Evolutionary conservation across 1,140 invertebrate species (phyloP).

Genomic region (Cotesia glomerata): DNA sequence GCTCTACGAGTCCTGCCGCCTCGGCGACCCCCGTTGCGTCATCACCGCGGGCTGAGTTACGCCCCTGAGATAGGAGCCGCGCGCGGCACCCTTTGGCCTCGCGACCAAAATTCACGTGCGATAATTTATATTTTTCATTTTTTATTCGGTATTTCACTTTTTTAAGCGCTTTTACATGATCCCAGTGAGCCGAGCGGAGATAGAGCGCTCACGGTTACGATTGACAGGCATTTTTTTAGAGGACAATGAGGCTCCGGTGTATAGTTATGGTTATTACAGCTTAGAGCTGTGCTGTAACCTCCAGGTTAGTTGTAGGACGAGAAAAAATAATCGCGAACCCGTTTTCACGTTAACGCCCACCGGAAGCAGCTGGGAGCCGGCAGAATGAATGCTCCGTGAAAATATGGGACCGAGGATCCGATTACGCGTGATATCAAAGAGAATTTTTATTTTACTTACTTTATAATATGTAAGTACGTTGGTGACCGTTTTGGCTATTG

Average conservation of each 20-base stretch:
- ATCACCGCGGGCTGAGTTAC: slow-evolving; percentile 36
- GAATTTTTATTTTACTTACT: neutral
- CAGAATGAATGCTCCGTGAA: slow-evolving; percentile 44
- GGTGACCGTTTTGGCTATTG: slow-evolving; percentile 54
- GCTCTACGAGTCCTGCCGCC: slow-evolving; percentile 37
- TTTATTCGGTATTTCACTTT: slow-evolving; percentile 2
- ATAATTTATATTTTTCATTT: slow-evolving; percentile 23
- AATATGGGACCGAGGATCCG: slow-evolving; percentile 57
- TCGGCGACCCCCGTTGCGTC: slow-evolving; percentile 40
- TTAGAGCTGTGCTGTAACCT: neutral
- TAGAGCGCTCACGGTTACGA: neutral
- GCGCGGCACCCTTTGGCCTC: slow-evolving; percentile 47
- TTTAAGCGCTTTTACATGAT: slow-evolving; percentile 15
- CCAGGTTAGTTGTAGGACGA: neutral
- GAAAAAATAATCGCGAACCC: slow-evolving; percentile 59
- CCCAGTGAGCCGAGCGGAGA: neutral
- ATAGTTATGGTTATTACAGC: neutral
- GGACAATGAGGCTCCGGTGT: slow-evolving; percentile 4
- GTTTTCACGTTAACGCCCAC: slow-evolving; percentile 62
- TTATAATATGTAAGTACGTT: slow-evolving; percentile 40
- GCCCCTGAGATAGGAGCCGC: slow-evolving; percentile 53
- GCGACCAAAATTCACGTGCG: slow-evolving; percentile 34
- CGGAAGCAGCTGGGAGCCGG: slow-evolving; percentile 60
- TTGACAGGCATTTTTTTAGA: neutral
- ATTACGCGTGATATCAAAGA: slow-evolving; percentile 54